Evolutionary conservation across 2,113 vertebrate species (phyloP), one percentile per base, ranked within the genome.

Genomic region (Theropithecus gelada): DNA sequence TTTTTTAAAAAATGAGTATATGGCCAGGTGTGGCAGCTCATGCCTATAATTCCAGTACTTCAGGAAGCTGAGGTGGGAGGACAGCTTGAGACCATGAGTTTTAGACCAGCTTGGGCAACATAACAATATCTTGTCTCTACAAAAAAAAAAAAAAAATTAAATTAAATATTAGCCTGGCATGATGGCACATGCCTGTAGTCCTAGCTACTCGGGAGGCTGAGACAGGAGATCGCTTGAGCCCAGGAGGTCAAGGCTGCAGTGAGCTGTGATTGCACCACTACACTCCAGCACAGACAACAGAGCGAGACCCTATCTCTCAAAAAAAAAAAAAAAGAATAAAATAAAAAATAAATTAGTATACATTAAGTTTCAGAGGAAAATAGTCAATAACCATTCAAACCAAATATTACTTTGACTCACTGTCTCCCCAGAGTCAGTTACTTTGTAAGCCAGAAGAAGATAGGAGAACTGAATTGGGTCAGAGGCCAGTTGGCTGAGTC

Each of bases 391-490:
- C 32, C 17, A 86, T 43, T 70, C 20, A 84, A 78, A 75, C 22
- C 1, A 48, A 91, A 86, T 83, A 79, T 79, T 22, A 43, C 4
- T 38, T 92, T 73, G 87, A 81, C 64, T 94, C 12, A 25, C 75
- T 95, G 90, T 92, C 38, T 79, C 76, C 73, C 18, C 13, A 16
- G 85, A 91, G 17, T 18, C 50, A 84, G 52, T 59, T 90, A 35
- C 70, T 92, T 88, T 92, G 30, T 25, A 91, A 96, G 70, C 43
- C 64, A 96, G 64, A 87, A 50, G 61, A 84, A 66, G 57, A 90
- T 6, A 4, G 48, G 50, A 83, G 43, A 50, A 35, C 1, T 10
- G 8, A 90, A 75, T 1, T 73, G 52, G 45, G 40, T 84, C 38
- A 73, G n/a, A 70, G 57, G 73, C 50, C 75, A 84, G 4, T 8